Evolutionary conservation across 2,797 vertebrate species (phyloP), one percentile per base, ranked within the genome.

Genomic region (Gobio occitaniae): DNA sequence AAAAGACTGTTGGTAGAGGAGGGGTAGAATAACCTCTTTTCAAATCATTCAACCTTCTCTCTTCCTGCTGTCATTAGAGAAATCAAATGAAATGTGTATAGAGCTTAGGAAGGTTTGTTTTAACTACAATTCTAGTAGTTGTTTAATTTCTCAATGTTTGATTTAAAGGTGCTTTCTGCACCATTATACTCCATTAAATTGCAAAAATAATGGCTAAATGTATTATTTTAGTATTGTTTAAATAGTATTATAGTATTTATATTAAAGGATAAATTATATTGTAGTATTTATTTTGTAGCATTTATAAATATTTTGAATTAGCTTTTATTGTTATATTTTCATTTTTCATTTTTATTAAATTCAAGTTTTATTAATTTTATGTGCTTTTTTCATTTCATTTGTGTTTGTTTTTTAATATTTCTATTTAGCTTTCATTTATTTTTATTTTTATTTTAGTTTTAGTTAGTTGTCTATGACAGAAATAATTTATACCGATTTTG

Each of bases 1-100:
- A 76, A 83, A 66, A 66, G 71, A 52, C 44, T 83, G 71, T 66
- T 63, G 21, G 44, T 65, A 7, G 15, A 74, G 77, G 72, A 80
- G 82, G 52, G 52, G 65, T 68, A 48, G 36, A 65, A 65, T 41
- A 59, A 71, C 41, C 7, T 2, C 13, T 69, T 69, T 32, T 77
- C 59, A 72, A 44, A 85, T 78, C 65, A 65, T 52, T 80, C 63
- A 52, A 6, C 17, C 47, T 36, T 48, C 32, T 71, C 65, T 78
- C 15, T 75, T 71, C 29, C 80, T 83, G 87, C 25, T 44, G 36
- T 68, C 48, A 56, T 13, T 68, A 8, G 6, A 19, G 5, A 70
- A 82, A 59, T 41, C 68, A 19, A 7, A 10, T 6, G 3, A 21
- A 3, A 11, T 56, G 3, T 70, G 17, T 50, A 19, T 16, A 69